These are phyloP conservation scores for Harmothoe impar DNA, from an alignment of 2,888 invertebrate genomes.

Conservation along the genomic window DNA sequence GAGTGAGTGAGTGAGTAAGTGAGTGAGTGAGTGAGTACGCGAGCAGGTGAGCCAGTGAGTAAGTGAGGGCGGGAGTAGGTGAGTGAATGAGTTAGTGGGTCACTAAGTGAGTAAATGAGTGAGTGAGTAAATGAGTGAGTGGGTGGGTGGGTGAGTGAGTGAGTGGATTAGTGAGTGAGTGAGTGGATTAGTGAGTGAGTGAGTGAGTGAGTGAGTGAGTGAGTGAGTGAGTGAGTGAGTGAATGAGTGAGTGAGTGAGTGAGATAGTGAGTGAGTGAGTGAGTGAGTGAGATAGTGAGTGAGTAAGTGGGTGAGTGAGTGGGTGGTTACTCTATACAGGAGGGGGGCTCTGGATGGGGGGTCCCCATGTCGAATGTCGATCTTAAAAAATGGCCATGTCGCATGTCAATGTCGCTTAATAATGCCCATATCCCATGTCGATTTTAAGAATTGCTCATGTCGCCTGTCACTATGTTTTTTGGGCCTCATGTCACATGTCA, in stretches of 20 bases:
- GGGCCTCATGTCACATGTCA: too few relatives aligned
- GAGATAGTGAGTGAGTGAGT: too few relatives aligned
- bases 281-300: too few relatives aligned
- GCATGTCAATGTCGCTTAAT: too few relatives aligned
- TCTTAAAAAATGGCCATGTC: too few relatives aligned
- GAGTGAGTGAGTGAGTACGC: neutral
- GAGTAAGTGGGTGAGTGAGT: too few relatives aligned
- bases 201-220: conserved; percentile 40
- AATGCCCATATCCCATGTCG: too few relatives aligned
- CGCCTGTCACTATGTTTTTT: too few relatives aligned
- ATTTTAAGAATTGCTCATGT: too few relatives aligned
- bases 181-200: conserved; percentile 24
- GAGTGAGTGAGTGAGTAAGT: neutral
- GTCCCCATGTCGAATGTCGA: too few relatives aligned
- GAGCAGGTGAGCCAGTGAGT: neutral
- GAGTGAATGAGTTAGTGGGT: neutral
- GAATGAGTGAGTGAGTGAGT: neutral
- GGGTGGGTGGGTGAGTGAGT: conserved; percentile 19
- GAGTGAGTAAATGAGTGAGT: neutral
- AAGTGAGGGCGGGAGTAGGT: neutral
- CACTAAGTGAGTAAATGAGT: neutral
- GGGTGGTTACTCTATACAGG: too few relatives aligned
- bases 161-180: neutral
- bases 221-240: conserved; percentile 17
- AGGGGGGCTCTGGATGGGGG: too few relatives aligned